Evolutionary conservation across 2,888 invertebrate genomes (phyloP).

Genomic region (Pheosia gnoma): DNA sequence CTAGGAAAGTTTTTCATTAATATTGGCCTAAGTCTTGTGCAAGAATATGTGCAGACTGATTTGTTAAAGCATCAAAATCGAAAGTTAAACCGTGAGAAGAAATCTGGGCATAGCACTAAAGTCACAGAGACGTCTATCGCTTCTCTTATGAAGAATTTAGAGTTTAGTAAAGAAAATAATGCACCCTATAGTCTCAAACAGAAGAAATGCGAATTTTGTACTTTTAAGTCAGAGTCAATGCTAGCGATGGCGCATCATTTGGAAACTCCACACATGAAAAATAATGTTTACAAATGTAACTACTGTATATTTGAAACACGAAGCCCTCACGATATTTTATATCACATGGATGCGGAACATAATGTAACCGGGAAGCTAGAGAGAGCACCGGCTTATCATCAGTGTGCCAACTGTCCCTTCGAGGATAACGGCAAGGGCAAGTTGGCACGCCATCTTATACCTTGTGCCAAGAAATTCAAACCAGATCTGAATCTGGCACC

Average conservation of each 20-base stretch:
- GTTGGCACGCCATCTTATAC: slow-evolving; percentile 92
- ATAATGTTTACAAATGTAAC: slow-evolving; percentile 93
- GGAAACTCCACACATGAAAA: slow-evolving; percentile 96
- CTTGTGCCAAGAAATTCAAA: slow-evolving; percentile 95
- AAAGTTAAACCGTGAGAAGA: slow-evolving; percentile 89
- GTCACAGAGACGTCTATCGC: slow-evolving; percentile 91
- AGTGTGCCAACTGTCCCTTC: slow-evolving; percentile 96
- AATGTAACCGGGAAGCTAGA: slow-evolving; percentile 92
- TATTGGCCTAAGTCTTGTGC: slow-evolving; percentile 95
- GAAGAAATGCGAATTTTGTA: slow-evolving; percentile 94
- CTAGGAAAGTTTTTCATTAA: slow-evolving; percentile 96
- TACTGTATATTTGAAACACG: slow-evolving; percentile 92
- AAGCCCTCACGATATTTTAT: slow-evolving; percentile 93
- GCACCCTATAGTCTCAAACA: slow-evolving; percentile 89
- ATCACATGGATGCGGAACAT: slow-evolving; percentile 96
- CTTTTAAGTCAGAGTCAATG: slow-evolving; percentile 94
- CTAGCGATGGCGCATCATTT: slow-evolving; percentile 93
- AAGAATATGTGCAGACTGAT: slow-evolving; percentile 97
- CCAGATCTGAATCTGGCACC: slow-evolving; percentile 94
- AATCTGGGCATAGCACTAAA: slow-evolving; percentile 85
- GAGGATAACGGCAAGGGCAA: slow-evolving; percentile 97
- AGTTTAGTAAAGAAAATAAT: slow-evolving; percentile 94
- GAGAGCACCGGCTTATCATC: slow-evolving; percentile 93
- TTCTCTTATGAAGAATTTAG: slow-evolving; percentile 92
- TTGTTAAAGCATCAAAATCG: slow-evolving; percentile 93